Percentiles rank a stretch among this genome's conserved stretches.
These are phyloP conservation scores for Valencia hispanica DNA, from an alignment of 2,797 vertebrate genomes.

Conservation along the genomic window DNA sequence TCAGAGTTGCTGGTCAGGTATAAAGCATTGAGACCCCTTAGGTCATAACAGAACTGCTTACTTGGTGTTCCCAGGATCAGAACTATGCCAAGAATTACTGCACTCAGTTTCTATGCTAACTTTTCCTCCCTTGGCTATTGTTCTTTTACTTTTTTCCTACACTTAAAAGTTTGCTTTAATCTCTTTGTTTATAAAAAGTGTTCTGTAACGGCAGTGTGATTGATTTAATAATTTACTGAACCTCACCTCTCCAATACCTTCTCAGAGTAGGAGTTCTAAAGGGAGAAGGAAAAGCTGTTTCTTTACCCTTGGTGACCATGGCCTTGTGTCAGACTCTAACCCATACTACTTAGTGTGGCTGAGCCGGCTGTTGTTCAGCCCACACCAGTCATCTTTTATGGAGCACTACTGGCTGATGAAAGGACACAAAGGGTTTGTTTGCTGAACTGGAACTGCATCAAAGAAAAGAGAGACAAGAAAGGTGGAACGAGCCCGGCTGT, in stretches of 20 bases:
- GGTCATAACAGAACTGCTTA: too few relatives aligned
- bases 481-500: conserved; percentile 35
- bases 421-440: conserved; percentile 53
- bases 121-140: background rate
- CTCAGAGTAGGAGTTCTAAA: background rate
- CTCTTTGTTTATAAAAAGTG: background rate
- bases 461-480: conserved; percentile 59
- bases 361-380: conserved; percentile 19
- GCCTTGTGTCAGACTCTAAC: conserved; percentile 20
- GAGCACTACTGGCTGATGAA: conserved; percentile 53
- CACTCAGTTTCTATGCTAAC: too few relatives aligned
- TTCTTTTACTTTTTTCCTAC: background rate
- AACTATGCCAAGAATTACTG: too few relatives aligned
- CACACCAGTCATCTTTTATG: conserved; percentile 43
- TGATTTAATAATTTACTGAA: background rate
- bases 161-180: background rate
- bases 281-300: background rate
- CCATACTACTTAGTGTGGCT: conserved; percentile 21
- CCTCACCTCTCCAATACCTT: background rate
- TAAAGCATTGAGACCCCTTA: too few relatives aligned
- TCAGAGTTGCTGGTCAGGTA: too few relatives aligned
- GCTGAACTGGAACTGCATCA: conserved; percentile 64
- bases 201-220: background rate
- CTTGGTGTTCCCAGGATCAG: too few relatives aligned
- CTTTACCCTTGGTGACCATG: background rate